Percentiles rank a stretch among this genome's conserved stretches.
phyloP scores from a whole-genome alignment of 2,888 invertebrate species.

The Pandemis heparana region DNA sequence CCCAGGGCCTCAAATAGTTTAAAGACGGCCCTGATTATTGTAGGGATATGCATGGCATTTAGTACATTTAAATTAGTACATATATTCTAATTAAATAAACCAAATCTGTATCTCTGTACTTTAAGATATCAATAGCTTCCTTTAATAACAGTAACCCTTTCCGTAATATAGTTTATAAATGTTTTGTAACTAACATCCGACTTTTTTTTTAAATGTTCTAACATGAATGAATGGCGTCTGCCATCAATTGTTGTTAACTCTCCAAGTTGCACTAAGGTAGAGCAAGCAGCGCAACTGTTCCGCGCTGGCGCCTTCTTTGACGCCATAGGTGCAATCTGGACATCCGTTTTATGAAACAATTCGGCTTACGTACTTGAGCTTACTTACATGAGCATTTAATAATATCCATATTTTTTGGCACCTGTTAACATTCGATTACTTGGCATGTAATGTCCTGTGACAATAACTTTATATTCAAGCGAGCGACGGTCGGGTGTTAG shows the following conservation, averaged over 20 bases:
- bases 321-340: constrained; percentile 62
- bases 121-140: too few species aligned
- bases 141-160: too few species aligned
- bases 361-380: not conserved
- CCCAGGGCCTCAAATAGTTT: too few species aligned
- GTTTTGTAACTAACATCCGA: too few species aligned
- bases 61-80: too few species aligned
- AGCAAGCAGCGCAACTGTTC: constrained; percentile 59
- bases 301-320: constrained; percentile 73
- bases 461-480: constrained; percentile 77
- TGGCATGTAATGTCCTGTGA: constrained; percentile 65
- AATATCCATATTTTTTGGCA: not conserved
- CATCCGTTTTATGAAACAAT: constrained; percentile 67
- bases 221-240: constrained; percentile 43
- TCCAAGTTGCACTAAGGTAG: constrained; percentile 49
- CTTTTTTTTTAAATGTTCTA: not conserved
- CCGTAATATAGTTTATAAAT: too few species aligned
- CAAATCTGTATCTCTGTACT: too few species aligned
- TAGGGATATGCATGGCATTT: too few species aligned
- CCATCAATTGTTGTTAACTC: constrained; percentile 64
- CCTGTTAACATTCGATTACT: constrained; percentile 64
- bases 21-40: too few species aligned
- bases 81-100: too few species aligned
- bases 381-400: not conserved
- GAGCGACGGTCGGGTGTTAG: constrained; percentile 63